Base-by-base conservation (phyloP, 1,140 invertebrate species). In the Pseudomyrmex pallidus region DNA sequence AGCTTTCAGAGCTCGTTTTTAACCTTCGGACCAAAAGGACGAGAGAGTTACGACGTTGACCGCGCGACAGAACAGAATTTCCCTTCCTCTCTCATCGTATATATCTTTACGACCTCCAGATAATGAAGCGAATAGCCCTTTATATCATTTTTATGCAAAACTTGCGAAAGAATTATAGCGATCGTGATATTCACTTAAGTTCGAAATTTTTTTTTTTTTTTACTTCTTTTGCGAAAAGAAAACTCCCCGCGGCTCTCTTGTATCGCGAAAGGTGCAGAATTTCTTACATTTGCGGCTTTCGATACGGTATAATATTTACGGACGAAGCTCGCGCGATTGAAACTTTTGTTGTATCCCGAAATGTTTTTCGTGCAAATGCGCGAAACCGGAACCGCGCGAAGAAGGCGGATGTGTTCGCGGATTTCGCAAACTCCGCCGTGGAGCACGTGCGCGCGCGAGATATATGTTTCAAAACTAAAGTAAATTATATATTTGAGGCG, bases 401-500 rank as follows among this genome's bases (percentile, higher is more conserved):
- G 20, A 35, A 59, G 35, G 0, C 35, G n/a, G n/a, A n/a, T 35
- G 4, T 48, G 63, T 68, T 68, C 44, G 76, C 63, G 48, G 76
- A 80, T 80, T 80, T 50, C 20, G 54, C 54, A 62, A 63, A 73
- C 22, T 61, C 15, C 12, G 46, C 63, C 35, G 35, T 63, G 48
- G 7, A 84, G 64, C 66, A 48, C 72, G 46, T 64, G 54, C 35
- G 63, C 8, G 13, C 10, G 48, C 20, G 46, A 17, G 56, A 35
- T 35, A 73, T 57, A 87, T 87, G 76, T 84, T 87, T 70, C 74
- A 78, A 35, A 87, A 87, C 86, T 74, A 87, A 78, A 84, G 52
- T 74, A 84, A 74, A 82, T 87, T 87, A 87, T 82, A 85, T 86
- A 87, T 87, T 84, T 74, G 80, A 77, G 48, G 20, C 66, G 66